Evolutionary conservation across 2,888 invertebrate species (phyloP).

Genomic region (Anaspis maculata): DNA sequence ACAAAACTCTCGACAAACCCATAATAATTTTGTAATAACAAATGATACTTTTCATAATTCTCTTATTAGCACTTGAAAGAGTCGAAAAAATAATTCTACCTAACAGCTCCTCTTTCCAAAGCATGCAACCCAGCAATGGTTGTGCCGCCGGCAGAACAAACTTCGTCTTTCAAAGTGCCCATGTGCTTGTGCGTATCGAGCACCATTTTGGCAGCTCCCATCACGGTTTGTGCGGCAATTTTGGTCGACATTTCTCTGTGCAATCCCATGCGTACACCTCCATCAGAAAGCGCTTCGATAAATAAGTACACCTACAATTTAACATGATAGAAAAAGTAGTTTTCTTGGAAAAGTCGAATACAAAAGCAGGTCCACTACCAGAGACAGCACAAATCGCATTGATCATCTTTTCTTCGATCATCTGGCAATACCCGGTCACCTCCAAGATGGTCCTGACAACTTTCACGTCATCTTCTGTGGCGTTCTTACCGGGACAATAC

Average conservation of each 20-base stretch:
- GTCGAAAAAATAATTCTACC: no score
- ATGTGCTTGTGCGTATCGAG: constrained; percentile 69
- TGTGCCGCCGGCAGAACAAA: constrained; percentile 85
- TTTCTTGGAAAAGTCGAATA: constrained; percentile 38
- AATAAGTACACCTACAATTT: constrained; percentile 66
- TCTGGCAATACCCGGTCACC: constrained; percentile 60
- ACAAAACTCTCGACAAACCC: neutral
- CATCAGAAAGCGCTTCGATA: constrained; percentile 88
- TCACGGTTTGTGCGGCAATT: constrained; percentile 76
- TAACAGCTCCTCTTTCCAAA: constrained; percentile 66
- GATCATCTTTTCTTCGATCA: constrained; percentile 70
- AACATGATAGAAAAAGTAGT: constrained; percentile 2
- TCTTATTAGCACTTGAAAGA: no score
- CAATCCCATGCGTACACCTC: constrained; percentile 84
- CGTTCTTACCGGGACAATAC: constrained; percentile 49
- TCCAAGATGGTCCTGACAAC: constrained; percentile 51
- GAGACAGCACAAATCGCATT: constrained; percentile 70
- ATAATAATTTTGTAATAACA: neutral
- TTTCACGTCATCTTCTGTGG: constrained; percentile 47
- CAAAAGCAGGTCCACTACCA: constrained; percentile 89
- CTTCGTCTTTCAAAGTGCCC: constrained; percentile 70
- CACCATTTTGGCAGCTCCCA: constrained; percentile 75
- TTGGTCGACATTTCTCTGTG: constrained; percentile 69
- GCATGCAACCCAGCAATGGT: constrained; percentile 81
- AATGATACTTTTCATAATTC: no score